phyloP scores from a whole-genome alignment of 2,888 invertebrate species.

The Drepanosiphum platanoidis region DNA sequence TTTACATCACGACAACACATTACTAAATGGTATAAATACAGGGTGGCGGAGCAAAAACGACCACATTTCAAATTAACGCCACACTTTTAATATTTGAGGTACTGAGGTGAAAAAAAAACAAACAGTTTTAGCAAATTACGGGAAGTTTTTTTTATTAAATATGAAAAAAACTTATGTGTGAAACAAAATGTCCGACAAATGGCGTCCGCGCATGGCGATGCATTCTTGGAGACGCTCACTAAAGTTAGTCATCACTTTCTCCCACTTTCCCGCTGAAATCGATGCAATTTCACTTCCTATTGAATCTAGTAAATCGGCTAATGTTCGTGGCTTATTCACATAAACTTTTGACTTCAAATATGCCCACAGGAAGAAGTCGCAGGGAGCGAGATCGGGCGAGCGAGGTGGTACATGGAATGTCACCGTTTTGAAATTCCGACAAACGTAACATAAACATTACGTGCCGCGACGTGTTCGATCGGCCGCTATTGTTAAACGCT shows the following conservation, averaged over 20 bases:
- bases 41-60: slow-evolving; percentile 22
- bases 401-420: too few species aligned
- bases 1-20: too few species aligned
- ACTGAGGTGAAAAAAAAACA: slow-evolving; percentile 16
- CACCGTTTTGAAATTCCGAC: too few species aligned
- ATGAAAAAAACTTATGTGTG: slow-evolving; percentile 5
- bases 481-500: too few species aligned
- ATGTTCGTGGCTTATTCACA: background rate
- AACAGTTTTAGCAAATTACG: background rate
- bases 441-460: too few species aligned
- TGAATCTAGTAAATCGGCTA: background rate
- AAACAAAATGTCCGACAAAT: background rate
- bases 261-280: slow-evolving; percentile 1
- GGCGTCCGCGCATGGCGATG: slow-evolving; percentile 6
- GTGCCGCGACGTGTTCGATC: too few species aligned
- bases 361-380: background rate
- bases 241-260: slow-evolving; percentile 19
- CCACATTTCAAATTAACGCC: slow-evolving; percentile 7
- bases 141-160: slow-evolving; percentile 21
- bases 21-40: too few species aligned
- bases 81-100: slow-evolving; percentile 19
- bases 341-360: slow-evolving; percentile 19
- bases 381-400: background rate
- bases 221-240: slow-evolving; percentile 9
- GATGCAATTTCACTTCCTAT: slow-evolving; percentile 4